Conservation (phyloP, 2,888 invertebrate species). For the Helicoverpa assulta region DNA sequence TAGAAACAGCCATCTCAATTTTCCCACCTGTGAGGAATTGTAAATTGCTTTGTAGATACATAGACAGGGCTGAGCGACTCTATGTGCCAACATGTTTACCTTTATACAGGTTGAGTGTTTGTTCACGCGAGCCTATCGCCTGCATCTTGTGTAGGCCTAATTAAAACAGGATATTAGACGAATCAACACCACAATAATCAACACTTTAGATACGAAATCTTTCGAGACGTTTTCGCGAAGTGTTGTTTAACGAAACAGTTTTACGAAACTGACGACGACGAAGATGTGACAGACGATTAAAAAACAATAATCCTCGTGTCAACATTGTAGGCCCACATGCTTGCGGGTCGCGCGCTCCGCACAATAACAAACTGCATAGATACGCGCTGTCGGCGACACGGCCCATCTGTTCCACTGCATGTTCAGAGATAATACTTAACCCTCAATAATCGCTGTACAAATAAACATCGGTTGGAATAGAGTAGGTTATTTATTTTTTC, state of each 20-base stretch:
- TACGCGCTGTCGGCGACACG: conserved; percentile 73
- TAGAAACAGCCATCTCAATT: conserved; percentile 68
- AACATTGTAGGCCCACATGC: conserved; percentile 33
- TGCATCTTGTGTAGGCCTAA: conserved; percentile 39
- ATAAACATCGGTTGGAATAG: conserved; percentile 87
- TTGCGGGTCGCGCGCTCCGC: conserved; percentile 34
- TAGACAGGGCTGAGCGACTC: conserved; percentile 37
- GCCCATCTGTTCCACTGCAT: conserved; percentile 80
- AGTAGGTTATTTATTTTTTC: conserved; percentile 88
- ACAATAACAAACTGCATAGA: conserved; percentile 69
- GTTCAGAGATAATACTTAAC: conserved; percentile 84
- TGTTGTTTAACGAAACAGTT: not conserved
- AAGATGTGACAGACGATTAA: conserved; percentile 13
- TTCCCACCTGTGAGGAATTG: conserved; percentile 77
- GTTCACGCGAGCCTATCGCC: conserved; percentile 5
- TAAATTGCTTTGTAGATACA: conserved; percentile 73
- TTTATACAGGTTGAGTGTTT: conserved; percentile 38
- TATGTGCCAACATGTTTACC: conserved; percentile 36
- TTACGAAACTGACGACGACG: conserved; percentile 5
- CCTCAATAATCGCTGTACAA: conserved; percentile 86
- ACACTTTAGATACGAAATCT: not conserved
- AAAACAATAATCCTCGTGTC: conserved; percentile 23
- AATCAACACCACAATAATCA: not conserved
- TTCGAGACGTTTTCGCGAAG: not conserved
- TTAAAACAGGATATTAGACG: not conserved